Evolutionary conservation across 2,113 vertebrate species (phyloP).

Genomic region (Salvelinus namaycush): DNA sequence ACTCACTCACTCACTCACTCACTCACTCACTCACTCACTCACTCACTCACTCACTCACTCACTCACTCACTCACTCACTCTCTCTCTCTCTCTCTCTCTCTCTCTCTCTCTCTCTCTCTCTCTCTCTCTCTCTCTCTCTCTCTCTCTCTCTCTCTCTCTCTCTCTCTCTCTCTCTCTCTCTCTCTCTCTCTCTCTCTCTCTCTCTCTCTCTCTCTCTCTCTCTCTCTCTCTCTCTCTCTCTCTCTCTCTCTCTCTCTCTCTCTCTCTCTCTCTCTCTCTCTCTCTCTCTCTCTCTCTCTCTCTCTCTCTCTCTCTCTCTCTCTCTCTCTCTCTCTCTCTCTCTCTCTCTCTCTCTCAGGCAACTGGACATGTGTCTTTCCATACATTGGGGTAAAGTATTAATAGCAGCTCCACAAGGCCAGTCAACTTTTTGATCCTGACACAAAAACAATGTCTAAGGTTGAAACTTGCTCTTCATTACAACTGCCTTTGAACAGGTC

Average conservation of each 20-base stretch:
- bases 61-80: too few relatives aligned
- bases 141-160: too few relatives aligned
- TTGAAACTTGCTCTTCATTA: background rate
- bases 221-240: background rate
- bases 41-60: too few relatives aligned
- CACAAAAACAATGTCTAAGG: background rate
- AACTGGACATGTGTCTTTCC: slow-evolving; percentile 24
- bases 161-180: too few relatives aligned
- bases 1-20: too few relatives aligned
- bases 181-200: background rate
- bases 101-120: too few relatives aligned
- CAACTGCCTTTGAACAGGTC: background rate
- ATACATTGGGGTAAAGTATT: slow-evolving; percentile 27
- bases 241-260: background rate
- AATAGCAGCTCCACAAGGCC: slow-evolving; percentile 22
- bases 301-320: too few relatives aligned
- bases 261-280: background rate
- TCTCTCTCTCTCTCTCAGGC: background rate
- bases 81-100: background rate
- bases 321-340: background rate
- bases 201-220: background rate
- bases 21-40: too few relatives aligned
- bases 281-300: background rate
- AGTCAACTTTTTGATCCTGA: slow-evolving; percentile 7
- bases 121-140: too few relatives aligned